Percentiles rank a stretch among this genome's conserved stretches.
Conservation (phyloP, 2,888 invertebrate species). For the Herminia tarsipennalis region DNA sequence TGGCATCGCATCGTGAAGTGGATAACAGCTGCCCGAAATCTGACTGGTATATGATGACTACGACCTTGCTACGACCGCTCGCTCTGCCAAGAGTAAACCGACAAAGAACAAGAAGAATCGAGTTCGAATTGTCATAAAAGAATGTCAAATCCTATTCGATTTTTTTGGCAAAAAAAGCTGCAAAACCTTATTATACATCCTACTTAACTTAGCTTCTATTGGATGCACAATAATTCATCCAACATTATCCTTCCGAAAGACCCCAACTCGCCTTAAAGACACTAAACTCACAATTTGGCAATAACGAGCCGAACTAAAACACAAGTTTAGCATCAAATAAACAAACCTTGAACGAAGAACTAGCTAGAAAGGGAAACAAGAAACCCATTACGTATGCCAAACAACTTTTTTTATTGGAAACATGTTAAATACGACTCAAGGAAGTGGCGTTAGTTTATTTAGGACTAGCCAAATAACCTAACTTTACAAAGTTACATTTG, state of each 20-base stretch:
- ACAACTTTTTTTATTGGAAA: slow-evolving; percentile 68
- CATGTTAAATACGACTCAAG: slow-evolving; percentile 64
- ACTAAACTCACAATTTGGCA: slow-evolving; percentile 5
- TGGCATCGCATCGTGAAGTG: no score
- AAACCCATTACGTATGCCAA: slow-evolving; percentile 65
- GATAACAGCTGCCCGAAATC: no score
- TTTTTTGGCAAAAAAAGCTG: no score
- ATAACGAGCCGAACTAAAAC: slow-evolving; percentile 21
- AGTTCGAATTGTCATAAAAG: no score
- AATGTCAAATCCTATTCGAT: no score
- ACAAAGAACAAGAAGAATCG: no score
- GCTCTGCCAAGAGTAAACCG: no score
- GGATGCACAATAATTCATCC: neutral
- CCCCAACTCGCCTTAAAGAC: slow-evolving; percentile 1
- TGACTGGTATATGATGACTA: no score
- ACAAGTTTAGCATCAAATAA: slow-evolving; percentile 28
- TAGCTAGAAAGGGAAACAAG: slow-evolving; percentile 54
- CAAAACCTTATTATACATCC: neutral
- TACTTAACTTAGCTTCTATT: neutral
- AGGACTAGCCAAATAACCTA: slow-evolving; percentile 59
- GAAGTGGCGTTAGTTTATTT: slow-evolving; percentile 60
- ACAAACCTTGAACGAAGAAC: slow-evolving; percentile 27
- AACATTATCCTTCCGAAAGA: slow-evolving; percentile 1
- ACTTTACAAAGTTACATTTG: slow-evolving; percentile 20
- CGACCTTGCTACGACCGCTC: no score